Conservation (phyloP, 2,888 invertebrate species). For the Latheticus oryzae region DNA sequence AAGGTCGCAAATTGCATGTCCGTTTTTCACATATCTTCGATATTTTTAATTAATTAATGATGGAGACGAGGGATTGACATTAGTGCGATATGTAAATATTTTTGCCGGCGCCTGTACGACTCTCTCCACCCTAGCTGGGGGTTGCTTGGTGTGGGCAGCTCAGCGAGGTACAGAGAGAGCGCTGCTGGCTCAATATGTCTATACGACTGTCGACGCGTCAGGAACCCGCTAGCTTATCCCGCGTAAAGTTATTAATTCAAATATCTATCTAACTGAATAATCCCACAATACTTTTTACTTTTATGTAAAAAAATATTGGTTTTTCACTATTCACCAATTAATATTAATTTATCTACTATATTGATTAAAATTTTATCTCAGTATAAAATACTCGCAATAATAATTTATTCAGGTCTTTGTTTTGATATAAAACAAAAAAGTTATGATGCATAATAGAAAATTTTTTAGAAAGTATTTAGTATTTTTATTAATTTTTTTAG, state of each 20-base stretch:
- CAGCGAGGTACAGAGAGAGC: constrained; percentile 58
- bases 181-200: constrained; percentile 63
- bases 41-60: constrained; percentile 43
- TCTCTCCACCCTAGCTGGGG: constrained; percentile 61
- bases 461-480: too few relatives aligned
- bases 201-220: constrained; percentile 62
- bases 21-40: constrained; percentile 13
- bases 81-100: constrained; percentile 66
- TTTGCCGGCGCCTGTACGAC: constrained; percentile 69
- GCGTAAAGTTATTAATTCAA: constrained; percentile 40
- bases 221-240: constrained; percentile 41
- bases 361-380: too few relatives aligned
- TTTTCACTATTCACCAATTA: too few relatives aligned
- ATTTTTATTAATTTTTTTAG: too few relatives aligned
- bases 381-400: too few relatives aligned
- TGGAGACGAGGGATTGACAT: constrained; percentile 60
- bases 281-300: constrained; percentile 26
- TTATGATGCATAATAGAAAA: too few relatives aligned
- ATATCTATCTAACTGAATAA: constrained; percentile 33
- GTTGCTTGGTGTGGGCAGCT: constrained; percentile 59
- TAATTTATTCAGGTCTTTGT: too few relatives aligned
- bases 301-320: constrained; percentile 32
- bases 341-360: too few relatives aligned
- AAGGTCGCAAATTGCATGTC: too few relatives aligned
- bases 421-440: too few relatives aligned